Percentiles rank a stretch among this genome's conserved stretches.
phyloP scores from a whole-genome alignment of 2,888 invertebrate species.

The Troides oblongomaculatus region DNA sequence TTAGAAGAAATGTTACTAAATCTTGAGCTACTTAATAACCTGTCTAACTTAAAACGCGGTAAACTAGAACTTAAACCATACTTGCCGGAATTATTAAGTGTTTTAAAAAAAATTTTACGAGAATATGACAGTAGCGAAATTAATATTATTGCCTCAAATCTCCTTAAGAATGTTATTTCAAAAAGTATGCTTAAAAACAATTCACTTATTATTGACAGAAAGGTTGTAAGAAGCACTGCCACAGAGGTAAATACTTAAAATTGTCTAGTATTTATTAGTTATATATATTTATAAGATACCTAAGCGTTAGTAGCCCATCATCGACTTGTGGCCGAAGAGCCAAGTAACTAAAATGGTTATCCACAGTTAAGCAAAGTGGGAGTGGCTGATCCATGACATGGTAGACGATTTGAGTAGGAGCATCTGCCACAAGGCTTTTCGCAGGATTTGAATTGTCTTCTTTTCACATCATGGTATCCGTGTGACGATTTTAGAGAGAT shows the following conservation, averaged over 20 bases:
- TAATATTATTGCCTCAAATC: slow-evolving; percentile 58
- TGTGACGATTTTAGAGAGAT: no score
- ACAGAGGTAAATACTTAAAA: slow-evolving; percentile 55
- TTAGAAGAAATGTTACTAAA: slow-evolving; percentile 56
- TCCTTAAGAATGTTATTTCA: slow-evolving; percentile 57
- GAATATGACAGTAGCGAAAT: slow-evolving; percentile 64
- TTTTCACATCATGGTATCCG: no score
- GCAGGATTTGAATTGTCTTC: no score
- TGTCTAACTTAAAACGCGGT: slow-evolving; percentile 46
- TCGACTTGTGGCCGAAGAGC: background rate
- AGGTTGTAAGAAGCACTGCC: slow-evolving; percentile 44
- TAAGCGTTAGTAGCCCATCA: background rate
- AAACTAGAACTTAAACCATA: slow-evolving; percentile 42
- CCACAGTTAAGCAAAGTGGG: background rate
- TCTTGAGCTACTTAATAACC: slow-evolving; percentile 54
- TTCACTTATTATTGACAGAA: slow-evolving; percentile 34
- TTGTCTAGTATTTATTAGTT: background rate
- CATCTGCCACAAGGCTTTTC: no score
- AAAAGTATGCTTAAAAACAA: slow-evolving; percentile 42
- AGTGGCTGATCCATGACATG: no score
- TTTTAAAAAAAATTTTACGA: slow-evolving; percentile 56
- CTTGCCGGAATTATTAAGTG: slow-evolving; percentile 47
- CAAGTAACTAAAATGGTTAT: background rate
- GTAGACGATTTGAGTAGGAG: no score
- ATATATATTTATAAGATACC: background rate